Percentiles rank a stretch among this genome's conserved stretches.
phyloP scores from a whole-genome alignment of 2,797 vertebrate species.

The Mormyrus hasselquistii region DNA sequence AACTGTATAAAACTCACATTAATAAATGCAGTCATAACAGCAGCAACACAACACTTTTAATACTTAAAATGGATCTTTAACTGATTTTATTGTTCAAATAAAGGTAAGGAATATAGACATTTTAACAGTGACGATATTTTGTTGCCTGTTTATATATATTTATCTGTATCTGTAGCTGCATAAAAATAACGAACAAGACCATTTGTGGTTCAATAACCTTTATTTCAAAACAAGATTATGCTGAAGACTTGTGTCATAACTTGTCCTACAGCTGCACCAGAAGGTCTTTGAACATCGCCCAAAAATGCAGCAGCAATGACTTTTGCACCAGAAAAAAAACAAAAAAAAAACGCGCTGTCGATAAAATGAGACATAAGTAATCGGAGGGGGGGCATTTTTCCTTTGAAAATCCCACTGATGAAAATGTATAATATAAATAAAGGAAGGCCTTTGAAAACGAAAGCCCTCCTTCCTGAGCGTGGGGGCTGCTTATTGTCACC shows the following conservation, averaged over 20 bases:
- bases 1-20: not conserved
- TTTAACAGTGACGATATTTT: not conserved
- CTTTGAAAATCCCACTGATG: slow-evolving; percentile 20
- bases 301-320: not conserved
- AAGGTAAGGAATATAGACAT: not conserved
- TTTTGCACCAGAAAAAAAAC: not conserved
- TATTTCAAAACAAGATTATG: not conserved
- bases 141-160: not conserved
- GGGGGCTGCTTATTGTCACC: not conserved
- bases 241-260: not conserved
- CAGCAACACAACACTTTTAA: not conserved
- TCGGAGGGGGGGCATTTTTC: not conserved
- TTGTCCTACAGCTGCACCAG: not conserved
- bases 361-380: slow-evolving; percentile 3
- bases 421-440: slow-evolving; percentile 23
- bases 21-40: not conserved
- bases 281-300: not conserved
- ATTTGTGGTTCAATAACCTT: not conserved
- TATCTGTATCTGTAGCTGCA: not conserved
- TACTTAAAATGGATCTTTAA: not conserved
- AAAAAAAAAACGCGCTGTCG: not conserved
- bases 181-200: not conserved
- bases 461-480: slow-evolving; percentile 11
- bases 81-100: not conserved
- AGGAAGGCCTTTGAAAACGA: slow-evolving; percentile 19